Base-by-base conservation (phyloP, 2,113 vertebrate genomes). In the Anarrhichthys ocellatus region DNA sequence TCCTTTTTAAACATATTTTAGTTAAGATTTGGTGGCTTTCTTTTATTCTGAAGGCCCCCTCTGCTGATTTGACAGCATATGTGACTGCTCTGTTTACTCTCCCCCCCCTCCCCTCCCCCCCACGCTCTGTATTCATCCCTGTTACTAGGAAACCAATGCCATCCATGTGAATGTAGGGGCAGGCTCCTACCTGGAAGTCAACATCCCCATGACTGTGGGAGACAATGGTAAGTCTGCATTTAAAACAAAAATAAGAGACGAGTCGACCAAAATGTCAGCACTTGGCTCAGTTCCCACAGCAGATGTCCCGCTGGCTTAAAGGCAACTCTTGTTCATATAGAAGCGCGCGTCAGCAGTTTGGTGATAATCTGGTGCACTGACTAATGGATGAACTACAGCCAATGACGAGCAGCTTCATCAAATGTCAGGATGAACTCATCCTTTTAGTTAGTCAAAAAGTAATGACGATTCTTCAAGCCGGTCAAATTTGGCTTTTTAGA, bases 111-210 rank as follows among this genome's bases (percentile, higher is more conserved):
- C n/a, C 32, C 32, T 2, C 0, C 9, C 14, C 63, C 13, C 61
- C 36, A 9, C 44, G 38, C 65, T 70, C 56, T 34, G 2, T 73
- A 13, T 78, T 83, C 48, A 73, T 81, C 68, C 40, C 71, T 87
- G 79, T 81, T 88, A 66, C 69, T 84, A 99, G 98, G 98, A 99
- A 94, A 99, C 98, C 6, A 99, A 99, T 90, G 98, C 98, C 85
- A 96, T 99, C n/a, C 98, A 99, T 94, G 98, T 99, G 76, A 99
- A 99, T 44, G 98, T 99, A 67, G 98, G 98, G 70, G 98, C 98
- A 65, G 98, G 98, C 79, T 99, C 98, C n/a, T 99, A 99, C 91
- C 94, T 99, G 94, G 98, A 99, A 94, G 96, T 99, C 89, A 99
- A 99, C 93, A 99, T 99, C 92, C 98, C 98, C 52, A 97, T 98